Percentiles rank a stretch among this genome's conserved stretches.
Evolutionary conservation across 2,888 invertebrate genomes (phyloP).

Genomic region (Norana najaformis): DNA sequence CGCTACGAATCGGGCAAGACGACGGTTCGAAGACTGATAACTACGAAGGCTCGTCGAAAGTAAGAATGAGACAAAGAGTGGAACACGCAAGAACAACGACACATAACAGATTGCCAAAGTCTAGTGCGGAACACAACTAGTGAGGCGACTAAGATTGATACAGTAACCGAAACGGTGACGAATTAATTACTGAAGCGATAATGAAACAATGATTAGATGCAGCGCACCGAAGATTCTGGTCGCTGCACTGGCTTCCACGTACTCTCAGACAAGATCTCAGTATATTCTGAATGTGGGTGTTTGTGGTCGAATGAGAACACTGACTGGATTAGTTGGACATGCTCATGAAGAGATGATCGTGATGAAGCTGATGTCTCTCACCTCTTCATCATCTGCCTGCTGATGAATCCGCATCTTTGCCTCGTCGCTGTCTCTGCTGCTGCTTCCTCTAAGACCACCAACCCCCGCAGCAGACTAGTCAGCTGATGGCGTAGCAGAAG

Average conservation of each 20-base stretch:
- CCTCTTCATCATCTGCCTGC: constrained; percentile 21
- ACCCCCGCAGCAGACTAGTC: too few relatives aligned
- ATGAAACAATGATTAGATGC: not conserved
- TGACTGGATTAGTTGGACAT: not conserved
- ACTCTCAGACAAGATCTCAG: not conserved
- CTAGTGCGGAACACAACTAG: not conserved
- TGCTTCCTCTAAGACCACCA: not conserved
- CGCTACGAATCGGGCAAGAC: too few relatives aligned
- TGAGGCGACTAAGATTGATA: not conserved
- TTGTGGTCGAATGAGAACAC: not conserved
- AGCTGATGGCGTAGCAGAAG: not conserved
- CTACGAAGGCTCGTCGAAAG: too few relatives aligned
- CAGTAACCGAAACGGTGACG: not conserved
- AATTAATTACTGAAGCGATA: not conserved
- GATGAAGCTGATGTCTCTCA: not conserved
- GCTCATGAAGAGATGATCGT: not conserved
- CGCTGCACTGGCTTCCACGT: not conserved
- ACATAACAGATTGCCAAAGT: not conserved
- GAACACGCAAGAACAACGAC: not conserved
- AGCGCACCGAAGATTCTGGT: not conserved
- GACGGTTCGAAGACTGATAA: too few relatives aligned
- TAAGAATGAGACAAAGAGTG: too few relatives aligned
- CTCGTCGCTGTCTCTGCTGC: not conserved
- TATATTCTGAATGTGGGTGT: not conserved
- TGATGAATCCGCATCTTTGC: constrained; percentile 24